These are phyloP conservation scores for Melikaiella ostensackeni DNA, from an alignment of 2,888 invertebrate genomes.

Conservation along the genomic window DNA sequence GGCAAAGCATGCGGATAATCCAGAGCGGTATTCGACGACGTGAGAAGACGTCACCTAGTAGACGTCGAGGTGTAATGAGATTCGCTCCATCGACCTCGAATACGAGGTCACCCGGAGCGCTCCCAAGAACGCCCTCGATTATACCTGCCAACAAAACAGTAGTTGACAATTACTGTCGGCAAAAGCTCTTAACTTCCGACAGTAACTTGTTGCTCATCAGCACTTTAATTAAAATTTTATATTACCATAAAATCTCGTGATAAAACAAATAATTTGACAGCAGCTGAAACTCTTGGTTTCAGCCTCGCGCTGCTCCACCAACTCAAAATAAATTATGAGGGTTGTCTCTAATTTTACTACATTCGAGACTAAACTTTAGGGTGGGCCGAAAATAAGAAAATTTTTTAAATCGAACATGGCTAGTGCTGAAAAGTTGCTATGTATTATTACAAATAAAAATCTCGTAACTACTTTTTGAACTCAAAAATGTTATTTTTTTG, in stretches of 20 bases:
- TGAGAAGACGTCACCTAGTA: slow-evolving; percentile 42
- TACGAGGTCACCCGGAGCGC: slow-evolving; percentile 11
- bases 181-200: slow-evolving; percentile 8
- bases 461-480: too few relatives aligned
- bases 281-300: too few relatives aligned
- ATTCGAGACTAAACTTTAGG: too few relatives aligned
- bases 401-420: too few relatives aligned
- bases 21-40: slow-evolving; percentile 40
- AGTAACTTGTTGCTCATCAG: slow-evolving; percentile 9
- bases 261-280: background rate
- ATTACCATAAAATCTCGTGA: background rate
- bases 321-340: background rate
- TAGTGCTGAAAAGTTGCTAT: too few relatives aligned
- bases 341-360: background rate
- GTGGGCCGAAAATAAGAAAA: too few relatives aligned
- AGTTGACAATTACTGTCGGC: background rate
- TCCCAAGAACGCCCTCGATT: slow-evolving; percentile 17
- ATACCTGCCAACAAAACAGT: slow-evolving; percentile 19
- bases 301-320: background rate
- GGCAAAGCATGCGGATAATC: slow-evolving; percentile 40
- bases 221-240: slow-evolving; percentile 23
- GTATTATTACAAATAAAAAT: too few relatives aligned
- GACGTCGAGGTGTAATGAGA: slow-evolving; percentile 37
- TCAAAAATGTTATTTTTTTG: too few relatives aligned
- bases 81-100: slow-evolving; percentile 25